Evolutionary conservation across 2,888 invertebrate genomes (phyloP).

Genomic region (Andrena fulva): DNA sequence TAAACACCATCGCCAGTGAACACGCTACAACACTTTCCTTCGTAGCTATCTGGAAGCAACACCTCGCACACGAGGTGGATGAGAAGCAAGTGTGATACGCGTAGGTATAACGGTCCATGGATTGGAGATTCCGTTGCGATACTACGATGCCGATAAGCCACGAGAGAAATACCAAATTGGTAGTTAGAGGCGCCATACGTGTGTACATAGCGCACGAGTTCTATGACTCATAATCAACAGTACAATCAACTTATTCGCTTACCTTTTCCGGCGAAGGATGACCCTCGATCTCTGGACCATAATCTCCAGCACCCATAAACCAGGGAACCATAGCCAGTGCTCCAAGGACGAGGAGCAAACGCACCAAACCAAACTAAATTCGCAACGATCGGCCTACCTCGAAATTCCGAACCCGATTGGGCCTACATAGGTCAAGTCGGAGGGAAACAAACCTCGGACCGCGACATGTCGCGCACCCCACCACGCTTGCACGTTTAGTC

Average conservation of each 20-base stretch:
- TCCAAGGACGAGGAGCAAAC: too few species aligned
- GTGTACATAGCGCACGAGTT: neutral
- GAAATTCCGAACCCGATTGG: too few species aligned
- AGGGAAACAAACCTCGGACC: too few species aligned
- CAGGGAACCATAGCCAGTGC: too few species aligned
- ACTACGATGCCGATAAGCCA: slow-evolving; percentile 29
- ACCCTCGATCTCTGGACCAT: neutral
- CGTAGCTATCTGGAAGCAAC: slow-evolving; percentile 39
- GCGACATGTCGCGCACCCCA: too few species aligned
- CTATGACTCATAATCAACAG: neutral
- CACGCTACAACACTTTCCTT: slow-evolving; percentile 60
- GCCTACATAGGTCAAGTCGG: too few species aligned
- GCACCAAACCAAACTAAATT: too few species aligned
- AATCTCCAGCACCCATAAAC: too few species aligned
- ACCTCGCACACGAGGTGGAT: slow-evolving; percentile 35
- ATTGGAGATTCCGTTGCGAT: slow-evolving; percentile 35
- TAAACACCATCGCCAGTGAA: slow-evolving; percentile 62
- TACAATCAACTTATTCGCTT: neutral
- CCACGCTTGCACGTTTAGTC: too few species aligned
- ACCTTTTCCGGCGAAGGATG: neutral
- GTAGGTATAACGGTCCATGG: slow-evolving; percentile 25
- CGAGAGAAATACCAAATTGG: slow-evolving; percentile 10
- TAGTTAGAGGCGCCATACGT: neutral
- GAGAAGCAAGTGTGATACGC: slow-evolving; percentile 39
- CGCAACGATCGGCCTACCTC: too few species aligned